Conservation (phyloP, 1,140 invertebrate genomes). For the Paraescarpia echinospica region DNA sequence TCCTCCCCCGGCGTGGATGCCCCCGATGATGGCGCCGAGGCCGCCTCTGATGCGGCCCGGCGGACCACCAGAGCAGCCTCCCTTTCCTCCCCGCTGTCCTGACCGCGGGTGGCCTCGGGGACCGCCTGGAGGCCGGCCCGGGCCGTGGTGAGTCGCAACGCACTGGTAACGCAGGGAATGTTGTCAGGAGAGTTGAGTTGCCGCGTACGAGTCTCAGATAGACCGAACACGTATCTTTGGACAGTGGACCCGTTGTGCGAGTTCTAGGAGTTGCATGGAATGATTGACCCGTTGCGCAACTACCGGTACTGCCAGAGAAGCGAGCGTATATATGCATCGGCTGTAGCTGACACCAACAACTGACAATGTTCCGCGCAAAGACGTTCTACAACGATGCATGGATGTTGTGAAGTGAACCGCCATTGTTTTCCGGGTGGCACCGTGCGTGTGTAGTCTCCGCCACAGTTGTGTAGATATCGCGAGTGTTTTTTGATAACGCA, state of each 20-base stretch:
- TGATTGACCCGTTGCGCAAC: background rate
- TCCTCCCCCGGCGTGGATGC: background rate
- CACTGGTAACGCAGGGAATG: too few species aligned
- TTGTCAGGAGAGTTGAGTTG: background rate
- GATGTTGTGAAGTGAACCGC: background rate
- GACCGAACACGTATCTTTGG: background rate
- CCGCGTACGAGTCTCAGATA: background rate
- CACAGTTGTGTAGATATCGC: background rate
- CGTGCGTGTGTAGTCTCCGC: too few species aligned
- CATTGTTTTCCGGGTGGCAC: background rate
- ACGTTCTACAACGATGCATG: background rate
- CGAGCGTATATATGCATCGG: background rate
- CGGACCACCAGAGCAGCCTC: background rate
- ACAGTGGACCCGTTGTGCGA: background rate
- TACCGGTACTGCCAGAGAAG: background rate
- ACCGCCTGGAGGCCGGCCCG: too few species aligned
- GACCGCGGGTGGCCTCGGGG: too few species aligned
- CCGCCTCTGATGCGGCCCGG: background rate
- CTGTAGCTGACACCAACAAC: background rate
- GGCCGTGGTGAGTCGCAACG: background rate
- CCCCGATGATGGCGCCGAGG: background rate
- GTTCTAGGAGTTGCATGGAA: background rate
- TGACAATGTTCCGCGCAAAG: background rate
- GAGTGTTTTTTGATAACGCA: background rate
- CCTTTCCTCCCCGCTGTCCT: background rate